Evolutionary conservation across 1,140 invertebrate genomes (phyloP).

Genomic region (Spodoptera frugiperda): DNA sequence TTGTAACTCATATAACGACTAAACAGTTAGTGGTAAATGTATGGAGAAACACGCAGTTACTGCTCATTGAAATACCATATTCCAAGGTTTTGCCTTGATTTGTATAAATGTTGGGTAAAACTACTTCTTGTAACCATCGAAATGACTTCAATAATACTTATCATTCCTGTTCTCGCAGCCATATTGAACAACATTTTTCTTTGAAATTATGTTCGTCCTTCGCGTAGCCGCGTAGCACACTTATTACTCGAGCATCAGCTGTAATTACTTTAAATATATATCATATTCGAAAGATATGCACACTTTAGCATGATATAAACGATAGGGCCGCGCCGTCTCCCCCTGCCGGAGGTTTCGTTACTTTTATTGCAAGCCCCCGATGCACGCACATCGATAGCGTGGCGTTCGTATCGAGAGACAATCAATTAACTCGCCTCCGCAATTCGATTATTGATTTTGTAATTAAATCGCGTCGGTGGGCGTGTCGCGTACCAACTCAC

Average conservation of each 20-base stretch:
- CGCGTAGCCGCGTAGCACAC: constrained; percentile 9
- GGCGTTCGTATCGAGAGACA: constrained; percentile 66
- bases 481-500: constrained; percentile 53
- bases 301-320: constrained; percentile 37
- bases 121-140: too few species aligned
- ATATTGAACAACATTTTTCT: too few species aligned
- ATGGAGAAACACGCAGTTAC: constrained; percentile 4
- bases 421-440: constrained; percentile 71
- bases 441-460: constrained; percentile 82
- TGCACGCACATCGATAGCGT: constrained; percentile 66
- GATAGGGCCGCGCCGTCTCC: constrained; percentile 3
- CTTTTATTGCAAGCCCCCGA: constrained; percentile 58
- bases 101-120: too few species aligned
- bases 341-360: constrained; percentile 38
- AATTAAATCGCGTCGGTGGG: constrained; percentile 77
- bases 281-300: constrained; percentile 23
- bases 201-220: too few species aligned
- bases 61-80: constrained; percentile 36
- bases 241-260: constrained; percentile 6
- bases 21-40: constrained; percentile 37
- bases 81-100: constrained; percentile 18
- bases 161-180: too few species aligned
- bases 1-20: constrained; percentile 46
- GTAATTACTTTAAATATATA: constrained; percentile 41
- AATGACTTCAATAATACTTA: too few species aligned